phyloP scores from a whole-genome alignment of 1,140 invertebrate genomes.

The Drosophila chauvacae region DNA sequence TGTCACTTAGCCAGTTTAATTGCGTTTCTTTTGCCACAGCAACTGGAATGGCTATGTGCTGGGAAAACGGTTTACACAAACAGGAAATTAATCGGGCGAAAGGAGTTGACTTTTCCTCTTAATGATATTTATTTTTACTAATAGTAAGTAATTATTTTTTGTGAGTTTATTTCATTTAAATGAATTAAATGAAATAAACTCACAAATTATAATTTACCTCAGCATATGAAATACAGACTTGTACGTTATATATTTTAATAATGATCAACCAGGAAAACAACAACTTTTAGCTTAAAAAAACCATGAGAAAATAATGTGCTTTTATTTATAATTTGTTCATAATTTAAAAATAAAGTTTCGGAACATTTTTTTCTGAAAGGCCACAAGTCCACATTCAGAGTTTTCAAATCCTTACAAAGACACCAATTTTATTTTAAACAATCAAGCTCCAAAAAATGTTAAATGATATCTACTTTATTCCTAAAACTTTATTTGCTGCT shows the following conservation, averaged over 20 bases:
- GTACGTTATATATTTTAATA: neutral
- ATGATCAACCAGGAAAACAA: neutral
- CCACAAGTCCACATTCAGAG: too few species aligned
- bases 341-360: too few species aligned
- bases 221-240: neutral
- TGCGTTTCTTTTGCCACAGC: conserved; percentile 56
- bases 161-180: neutral
- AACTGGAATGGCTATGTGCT: conserved; percentile 2
- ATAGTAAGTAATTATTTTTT: too few species aligned
- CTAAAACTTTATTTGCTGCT: too few species aligned
- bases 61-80: conserved; percentile 12
- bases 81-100: conserved; percentile 18
- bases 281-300: neutral
- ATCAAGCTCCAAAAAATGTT: too few species aligned
- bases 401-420: too few species aligned
- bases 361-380: too few species aligned
- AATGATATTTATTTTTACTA: neutral
- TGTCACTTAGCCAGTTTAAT: conserved; percentile 76
- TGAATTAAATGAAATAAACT: neutral
- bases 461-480: too few species aligned
- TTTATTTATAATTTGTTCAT: neutral
- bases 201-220: too few species aligned
- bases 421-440: too few species aligned
- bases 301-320: too few species aligned
- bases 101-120: conserved; percentile 11